Evolutionary conservation across 2,797 vertebrate genomes (phyloP).

Genomic region (Hipposideros larvatus): DNA sequence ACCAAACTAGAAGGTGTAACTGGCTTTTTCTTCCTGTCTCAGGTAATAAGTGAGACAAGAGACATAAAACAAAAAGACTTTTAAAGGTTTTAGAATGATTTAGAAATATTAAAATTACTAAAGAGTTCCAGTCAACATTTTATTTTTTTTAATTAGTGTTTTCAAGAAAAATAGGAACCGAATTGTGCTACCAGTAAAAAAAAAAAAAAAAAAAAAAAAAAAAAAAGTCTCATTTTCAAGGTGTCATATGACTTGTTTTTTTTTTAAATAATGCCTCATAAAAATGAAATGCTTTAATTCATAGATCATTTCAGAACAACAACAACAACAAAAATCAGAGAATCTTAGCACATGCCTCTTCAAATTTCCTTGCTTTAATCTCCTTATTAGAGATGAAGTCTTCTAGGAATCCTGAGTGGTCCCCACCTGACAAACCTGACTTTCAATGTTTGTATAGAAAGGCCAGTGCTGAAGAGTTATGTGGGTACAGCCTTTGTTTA

Average conservation of each 20-base stretch:
- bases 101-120: neutral
- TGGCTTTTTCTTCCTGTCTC: neutral
- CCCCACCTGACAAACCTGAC: neutral
- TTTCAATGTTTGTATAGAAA: neutral
- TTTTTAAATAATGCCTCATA: neutral
- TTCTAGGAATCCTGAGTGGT: neutral
- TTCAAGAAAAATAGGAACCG: neutral
- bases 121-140: neutral
- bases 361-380: neutral
- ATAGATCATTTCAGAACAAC: neutral
- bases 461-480: neutral
- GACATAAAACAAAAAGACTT: neutral
- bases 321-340: neutral
- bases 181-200: rapidly evolving
- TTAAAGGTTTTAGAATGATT: neutral
- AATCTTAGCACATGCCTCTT: neutral
- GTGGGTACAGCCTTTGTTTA: neutral
- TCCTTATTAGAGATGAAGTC: neutral
- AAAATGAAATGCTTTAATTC: neutral
- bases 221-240: neutral
- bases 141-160: neutral
- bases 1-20: neutral
- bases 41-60: neutral
- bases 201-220: neutral
- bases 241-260: too few relatives aligned